phyloP scores from a whole-genome alignment of 92 coral and sea anemone species.

The Porites cylindrica region DNA sequence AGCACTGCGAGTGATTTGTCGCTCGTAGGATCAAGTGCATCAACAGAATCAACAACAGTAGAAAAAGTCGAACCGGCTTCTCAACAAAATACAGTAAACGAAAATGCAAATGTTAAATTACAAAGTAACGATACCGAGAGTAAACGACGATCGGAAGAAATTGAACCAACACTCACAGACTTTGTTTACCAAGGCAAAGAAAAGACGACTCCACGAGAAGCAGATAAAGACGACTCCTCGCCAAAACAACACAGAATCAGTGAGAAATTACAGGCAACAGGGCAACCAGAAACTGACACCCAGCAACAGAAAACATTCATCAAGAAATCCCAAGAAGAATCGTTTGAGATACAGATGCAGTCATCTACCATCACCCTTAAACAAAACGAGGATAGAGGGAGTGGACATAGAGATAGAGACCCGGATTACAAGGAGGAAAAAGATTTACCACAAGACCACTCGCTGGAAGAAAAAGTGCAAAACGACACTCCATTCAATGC shows the following conservation, averaged over 20 bases:
- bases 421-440: conserved; percentile 6
- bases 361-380: not conserved
- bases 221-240: not conserved
- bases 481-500: conserved; percentile 16
- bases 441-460: not conserved
- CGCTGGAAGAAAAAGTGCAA: not conserved
- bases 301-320: not conserved
- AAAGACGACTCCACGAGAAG: too few species aligned
- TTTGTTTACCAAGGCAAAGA: too few species aligned
- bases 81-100: not conserved
- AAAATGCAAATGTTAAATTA: not conserved
- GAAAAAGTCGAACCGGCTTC: not conserved
- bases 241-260: not conserved
- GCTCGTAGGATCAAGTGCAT: conserved; percentile 3
- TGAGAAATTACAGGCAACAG: not conserved
- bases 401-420: not conserved
- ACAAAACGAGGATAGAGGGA: not conserved
- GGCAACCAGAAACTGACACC: not conserved
- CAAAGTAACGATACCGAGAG: too few species aligned
- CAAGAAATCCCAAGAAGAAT: not conserved
- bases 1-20: conserved; percentile 14
- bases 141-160: too few species aligned
- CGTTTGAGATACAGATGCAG: not conserved
- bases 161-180: too few species aligned
- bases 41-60: not conserved